A percentile compares a stretch with the other conserved stretches of the same genome.
Evolutionary conservation across 2,888 invertebrate genomes (phyloP).

Genomic region (Xestia rhomboidea): DNA sequence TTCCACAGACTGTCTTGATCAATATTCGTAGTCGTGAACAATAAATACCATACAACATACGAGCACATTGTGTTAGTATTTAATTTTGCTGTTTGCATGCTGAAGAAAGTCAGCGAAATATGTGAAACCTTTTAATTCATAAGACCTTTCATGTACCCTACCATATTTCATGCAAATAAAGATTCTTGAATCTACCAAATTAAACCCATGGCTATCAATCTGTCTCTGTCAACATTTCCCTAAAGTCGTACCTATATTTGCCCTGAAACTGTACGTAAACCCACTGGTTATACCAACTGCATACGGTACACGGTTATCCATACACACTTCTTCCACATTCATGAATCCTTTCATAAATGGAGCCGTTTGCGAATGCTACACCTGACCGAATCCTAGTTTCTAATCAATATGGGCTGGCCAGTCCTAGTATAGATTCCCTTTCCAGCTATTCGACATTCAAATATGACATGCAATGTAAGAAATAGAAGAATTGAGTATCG

Average conservation of each 20-base stretch:
- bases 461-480: not conserved
- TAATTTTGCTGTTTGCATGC: no score
- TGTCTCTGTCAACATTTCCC: not conserved
- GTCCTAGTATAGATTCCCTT: not conserved
- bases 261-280: not conserved
- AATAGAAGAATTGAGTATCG: not conserved
- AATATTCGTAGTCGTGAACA: not conserved
- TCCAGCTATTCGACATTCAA: conserved; percentile 7
- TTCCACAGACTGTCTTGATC: not conserved
- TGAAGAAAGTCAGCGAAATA: no score
- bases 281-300: not conserved
- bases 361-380: conserved; percentile 20
- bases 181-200: not conserved
- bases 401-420: conserved; percentile 21
- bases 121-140: no score
- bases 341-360: conserved; percentile 42
- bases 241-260: not conserved
- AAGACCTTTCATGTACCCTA: no score
- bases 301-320: not conserved
- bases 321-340: conserved; percentile 24
- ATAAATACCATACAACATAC: no score
- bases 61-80: no score
- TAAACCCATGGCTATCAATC: not conserved
- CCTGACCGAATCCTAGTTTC: conserved; percentile 41
- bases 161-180: no score